Evolutionary conservation across 53 echinoderm and acorn worm species (phyloP), one percentile per base, ranked within the genome.

Genomic region (Arbacia lixula): DNA sequence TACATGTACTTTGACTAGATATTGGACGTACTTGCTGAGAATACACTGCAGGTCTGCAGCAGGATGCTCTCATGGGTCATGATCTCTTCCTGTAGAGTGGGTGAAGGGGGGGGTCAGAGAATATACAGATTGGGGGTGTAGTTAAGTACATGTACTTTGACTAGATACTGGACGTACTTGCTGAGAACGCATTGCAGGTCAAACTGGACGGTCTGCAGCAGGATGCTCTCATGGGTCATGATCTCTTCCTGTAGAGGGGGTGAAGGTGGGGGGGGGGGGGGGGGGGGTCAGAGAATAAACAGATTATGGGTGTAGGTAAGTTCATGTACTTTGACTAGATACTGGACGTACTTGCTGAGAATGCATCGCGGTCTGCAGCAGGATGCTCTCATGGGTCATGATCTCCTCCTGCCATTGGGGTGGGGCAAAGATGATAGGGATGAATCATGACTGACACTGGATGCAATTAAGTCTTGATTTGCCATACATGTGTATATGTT

Each of bases 61-160:
- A 98, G 87, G 41, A 98, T 98, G 0, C 98, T 86, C 85, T 98
- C 98, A 60, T 93, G 88, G 5, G 98, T 98, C 98, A 98, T 98
- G 56, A 98, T 98, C 85, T 98, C 98, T 64, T 98, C 98, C 98
- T 98, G 85, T 42, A 62, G 62, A 50, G 21, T 56, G 12, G 21
- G 57, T 5, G 14, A 46, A n/a, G n/a, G n/a, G 14, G 8, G 46
- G 46, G 46, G 14, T 46, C 46, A 46, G 46, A 46, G 46, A 14
- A 46, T 10, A 46, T 8, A 46, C 46, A 46, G 14, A 14, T 10
- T 46, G 8, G 14, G 8, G 14, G 14, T 46, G 14, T 14, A 46
- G 46, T 46, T 14, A 46, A 46, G 14, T n/a, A n/a, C n/a, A n/a
- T n/a, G n/a, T n/a, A n/a, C n/a, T n/a, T n/a, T n/a, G n/a, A n/a